These are phyloP conservation scores for Ictidomys tridecemlineatus DNA, from an alignment of 2,113 vertebrate genomes.

Conservation along the genomic window DNA sequence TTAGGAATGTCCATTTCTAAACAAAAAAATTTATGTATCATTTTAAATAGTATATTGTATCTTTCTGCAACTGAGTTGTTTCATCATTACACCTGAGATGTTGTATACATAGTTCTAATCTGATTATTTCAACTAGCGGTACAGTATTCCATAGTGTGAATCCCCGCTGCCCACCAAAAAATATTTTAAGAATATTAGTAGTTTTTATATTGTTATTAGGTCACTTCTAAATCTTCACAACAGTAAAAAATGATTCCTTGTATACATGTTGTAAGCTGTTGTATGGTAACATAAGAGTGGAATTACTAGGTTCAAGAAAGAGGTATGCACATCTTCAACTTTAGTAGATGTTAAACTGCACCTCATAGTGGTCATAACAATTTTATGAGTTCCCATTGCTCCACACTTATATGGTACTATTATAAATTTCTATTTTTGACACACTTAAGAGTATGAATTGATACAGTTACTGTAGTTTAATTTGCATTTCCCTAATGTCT, in stretches of 20 bases:
- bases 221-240: slow-evolving; percentile 5
- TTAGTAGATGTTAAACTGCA: neutral
- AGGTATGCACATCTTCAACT: neutral
- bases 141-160: neutral
- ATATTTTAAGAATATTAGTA: slow-evolving; percentile 6
- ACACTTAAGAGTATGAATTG: neutral
- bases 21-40: neutral
- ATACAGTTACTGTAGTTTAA: slow-evolving; percentile 7
- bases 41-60: neutral
- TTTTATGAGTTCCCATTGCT: neutral
- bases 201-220: neutral
- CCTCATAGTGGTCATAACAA: neutral
- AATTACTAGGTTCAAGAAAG: neutral
- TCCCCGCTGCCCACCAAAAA: neutral
- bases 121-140: neutral
- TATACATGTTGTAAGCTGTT: neutral
- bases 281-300: neutral
- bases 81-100: neutral
- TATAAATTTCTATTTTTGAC: slow-evolving; percentile 9
- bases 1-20: slow-evolving; percentile 4
- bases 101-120: neutral
- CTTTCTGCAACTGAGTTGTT: neutral
- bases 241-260: neutral
- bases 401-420: neutral
- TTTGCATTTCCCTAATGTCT: neutral